Evolutionary conservation across 2,113 vertebrate genomes (phyloP).

Genomic region (Casuarius casuarius): DNA sequence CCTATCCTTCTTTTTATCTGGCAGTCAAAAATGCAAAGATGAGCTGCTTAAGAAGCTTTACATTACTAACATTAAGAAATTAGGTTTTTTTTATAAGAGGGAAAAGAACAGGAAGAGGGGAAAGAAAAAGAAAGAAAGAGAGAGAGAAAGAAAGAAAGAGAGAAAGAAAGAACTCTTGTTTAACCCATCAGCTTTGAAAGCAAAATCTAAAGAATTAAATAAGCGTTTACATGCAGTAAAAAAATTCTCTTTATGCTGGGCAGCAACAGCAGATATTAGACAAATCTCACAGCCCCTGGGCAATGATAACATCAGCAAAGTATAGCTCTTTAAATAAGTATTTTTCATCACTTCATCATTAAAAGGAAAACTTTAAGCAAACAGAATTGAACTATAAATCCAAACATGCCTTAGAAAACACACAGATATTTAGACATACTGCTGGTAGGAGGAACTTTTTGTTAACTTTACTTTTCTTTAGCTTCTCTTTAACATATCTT

Average conservation of each 20-base stretch:
- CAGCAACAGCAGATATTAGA: neutral
- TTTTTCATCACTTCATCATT: neutral
- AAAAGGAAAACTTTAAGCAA: neutral
- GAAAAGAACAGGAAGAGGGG: too few relatives aligned
- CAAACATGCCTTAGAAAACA: neutral
- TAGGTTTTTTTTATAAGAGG: neutral
- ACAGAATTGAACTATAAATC: neutral
- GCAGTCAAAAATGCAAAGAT: neutral
- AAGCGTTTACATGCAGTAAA: neutral
- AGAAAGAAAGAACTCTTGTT: neutral
- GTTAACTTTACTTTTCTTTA: neutral
- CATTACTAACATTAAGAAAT: neutral
- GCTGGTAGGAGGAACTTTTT: neutral
- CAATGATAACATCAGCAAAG: neutral
- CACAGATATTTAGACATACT: neutral
- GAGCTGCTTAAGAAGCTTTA: neutral
- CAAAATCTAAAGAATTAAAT: neutral
- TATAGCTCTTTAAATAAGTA: neutral
- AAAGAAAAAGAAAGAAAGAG: neutral
- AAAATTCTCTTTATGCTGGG: rapidly evolving
- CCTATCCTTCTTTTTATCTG: neutral
- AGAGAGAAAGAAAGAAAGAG: neutral
- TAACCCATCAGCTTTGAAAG: neutral
- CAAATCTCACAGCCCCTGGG: neutral
- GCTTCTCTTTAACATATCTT: neutral